Conservation (phyloP, 30 jellyfish, hydroid and myxozoan genomes). For the Aurelia coerulea region DNA sequence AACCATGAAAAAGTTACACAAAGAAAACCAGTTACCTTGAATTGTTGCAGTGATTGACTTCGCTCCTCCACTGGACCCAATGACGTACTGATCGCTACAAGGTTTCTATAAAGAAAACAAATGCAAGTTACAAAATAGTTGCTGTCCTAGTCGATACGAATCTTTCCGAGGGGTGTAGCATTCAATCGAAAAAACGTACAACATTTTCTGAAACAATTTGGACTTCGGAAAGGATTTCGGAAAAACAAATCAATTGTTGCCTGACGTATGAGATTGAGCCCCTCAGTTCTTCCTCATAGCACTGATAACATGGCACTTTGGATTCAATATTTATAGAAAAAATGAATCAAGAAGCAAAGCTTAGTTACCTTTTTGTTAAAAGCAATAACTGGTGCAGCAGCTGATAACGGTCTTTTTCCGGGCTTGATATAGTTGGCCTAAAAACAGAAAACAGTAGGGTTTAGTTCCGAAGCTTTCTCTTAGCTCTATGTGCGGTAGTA, state of each 20-base stretch:
- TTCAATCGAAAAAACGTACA: too few relatives aligned
- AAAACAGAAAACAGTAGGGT: neutral
- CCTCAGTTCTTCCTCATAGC: too few relatives aligned
- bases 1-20: too few relatives aligned
- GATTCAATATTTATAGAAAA: neutral
- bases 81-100: constrained; percentile 58
- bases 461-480: neutral
- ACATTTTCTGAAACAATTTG: too few relatives aligned
- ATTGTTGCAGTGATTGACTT: constrained; percentile 70
- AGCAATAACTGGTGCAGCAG: constrained; percentile 80
- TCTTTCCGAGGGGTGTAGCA: too few relatives aligned
- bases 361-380: constrained; percentile 55
- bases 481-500: neutral
- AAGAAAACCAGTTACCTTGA: constrained; percentile 42
- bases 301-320: too few relatives aligned
- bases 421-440: constrained; percentile 80
- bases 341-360: neutral
- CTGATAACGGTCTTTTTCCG: constrained; percentile 79
- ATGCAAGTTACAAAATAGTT: neutral
- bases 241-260: too few relatives aligned
- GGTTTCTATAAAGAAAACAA: constrained; percentile 52
- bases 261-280: too few relatives aligned
- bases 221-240: too few relatives aligned
- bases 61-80: constrained; percentile 70
- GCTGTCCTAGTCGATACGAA: neutral